Evolutionary conservation across 2,888 invertebrate genomes (phyloP).

Genomic region (Sericinus montela): DNA sequence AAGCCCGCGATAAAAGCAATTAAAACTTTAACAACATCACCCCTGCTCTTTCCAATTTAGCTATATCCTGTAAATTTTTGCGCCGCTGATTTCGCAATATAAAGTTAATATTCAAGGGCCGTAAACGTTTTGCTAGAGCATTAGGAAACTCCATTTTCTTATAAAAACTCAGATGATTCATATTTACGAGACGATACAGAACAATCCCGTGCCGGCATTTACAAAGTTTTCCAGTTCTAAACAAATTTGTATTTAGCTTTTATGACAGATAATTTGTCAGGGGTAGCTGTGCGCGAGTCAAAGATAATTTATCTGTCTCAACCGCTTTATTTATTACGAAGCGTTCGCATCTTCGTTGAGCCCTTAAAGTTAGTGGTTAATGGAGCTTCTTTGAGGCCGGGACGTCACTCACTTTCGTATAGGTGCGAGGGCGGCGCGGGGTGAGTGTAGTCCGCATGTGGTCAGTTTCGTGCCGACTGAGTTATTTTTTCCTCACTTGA

Average conservation of each 20-base stretch:
- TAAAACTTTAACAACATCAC: conserved; percentile 68
- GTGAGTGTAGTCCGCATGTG: conserved; percentile 34
- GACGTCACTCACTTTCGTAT: conserved; percentile 54
- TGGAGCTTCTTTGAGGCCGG: conserved; percentile 66
- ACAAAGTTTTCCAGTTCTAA: conserved; percentile 64
- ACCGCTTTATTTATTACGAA: conserved; percentile 75
- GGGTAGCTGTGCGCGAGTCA: conserved; percentile 69
- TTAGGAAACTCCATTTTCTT: conserved; percentile 22
- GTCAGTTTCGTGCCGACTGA: conserved; percentile 38
- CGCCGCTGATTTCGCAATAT: conserved; percentile 40
- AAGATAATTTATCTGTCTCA: conserved; percentile 78
- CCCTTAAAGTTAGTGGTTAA: conserved; percentile 71
- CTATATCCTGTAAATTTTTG: conserved; percentile 45
- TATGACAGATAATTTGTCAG: conserved; percentile 77
- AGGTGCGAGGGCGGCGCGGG: conserved; percentile 17
- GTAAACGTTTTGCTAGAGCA: conserved; percentile 19
- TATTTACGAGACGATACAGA: conserved; percentile 43
- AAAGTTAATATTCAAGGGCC: conserved; percentile 35
- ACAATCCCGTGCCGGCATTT: conserved; percentile 53
- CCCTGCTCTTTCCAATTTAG: conserved; percentile 49
- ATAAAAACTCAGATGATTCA: conserved; percentile 29
- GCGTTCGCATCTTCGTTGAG: conserved; percentile 69
- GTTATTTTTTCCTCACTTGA: conserved; percentile 49
- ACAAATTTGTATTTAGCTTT: conserved; percentile 73
- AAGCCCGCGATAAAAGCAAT: conserved; percentile 68